These are phyloP conservation scores for Armadillidium nasatum DNA, from an alignment of 1,140 invertebrate species.

Conservation along the genomic window DNA sequence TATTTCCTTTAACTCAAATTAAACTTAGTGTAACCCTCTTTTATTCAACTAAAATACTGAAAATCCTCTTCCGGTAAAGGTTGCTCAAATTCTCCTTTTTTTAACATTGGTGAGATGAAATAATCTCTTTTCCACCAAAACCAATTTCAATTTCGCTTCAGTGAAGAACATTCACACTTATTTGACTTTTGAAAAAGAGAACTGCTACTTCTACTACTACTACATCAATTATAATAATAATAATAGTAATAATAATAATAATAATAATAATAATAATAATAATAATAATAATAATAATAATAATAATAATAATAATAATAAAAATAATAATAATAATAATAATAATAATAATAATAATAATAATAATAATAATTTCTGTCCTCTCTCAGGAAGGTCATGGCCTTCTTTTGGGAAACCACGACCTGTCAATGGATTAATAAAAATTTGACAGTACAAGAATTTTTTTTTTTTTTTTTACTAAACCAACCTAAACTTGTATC, in stretches of 20 bases:
- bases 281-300: constrained; percentile 15
- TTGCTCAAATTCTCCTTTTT: too few relatives aligned
- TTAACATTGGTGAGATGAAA: background rate
- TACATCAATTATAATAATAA: background rate
- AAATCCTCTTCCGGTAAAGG: too few relatives aligned
- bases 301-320: constrained; percentile 15
- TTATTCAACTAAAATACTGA: too few relatives aligned
- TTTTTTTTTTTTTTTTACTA: too few relatives aligned
- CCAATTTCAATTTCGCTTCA: background rate
- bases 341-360: constrained; percentile 11
- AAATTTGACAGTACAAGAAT: too few relatives aligned
- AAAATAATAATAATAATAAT: constrained; percentile 9
- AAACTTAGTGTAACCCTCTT: too few relatives aligned
- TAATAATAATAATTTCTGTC: constrained; percentile 10
- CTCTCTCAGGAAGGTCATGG: too few relatives aligned
- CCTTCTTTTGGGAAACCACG: too few relatives aligned
- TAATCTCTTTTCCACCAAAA: background rate
- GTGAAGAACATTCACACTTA: background rate
- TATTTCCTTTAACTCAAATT: too few relatives aligned
- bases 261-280: constrained; percentile 15
- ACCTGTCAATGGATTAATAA: too few relatives aligned
- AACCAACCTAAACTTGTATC: too few relatives aligned
- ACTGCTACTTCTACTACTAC: constrained; percentile 1
- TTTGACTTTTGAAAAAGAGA: background rate
- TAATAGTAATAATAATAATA: constrained; percentile 4